Base-by-base conservation (phyloP, 2,888 invertebrate genomes). In the Malthinus flaveolus region DNA sequence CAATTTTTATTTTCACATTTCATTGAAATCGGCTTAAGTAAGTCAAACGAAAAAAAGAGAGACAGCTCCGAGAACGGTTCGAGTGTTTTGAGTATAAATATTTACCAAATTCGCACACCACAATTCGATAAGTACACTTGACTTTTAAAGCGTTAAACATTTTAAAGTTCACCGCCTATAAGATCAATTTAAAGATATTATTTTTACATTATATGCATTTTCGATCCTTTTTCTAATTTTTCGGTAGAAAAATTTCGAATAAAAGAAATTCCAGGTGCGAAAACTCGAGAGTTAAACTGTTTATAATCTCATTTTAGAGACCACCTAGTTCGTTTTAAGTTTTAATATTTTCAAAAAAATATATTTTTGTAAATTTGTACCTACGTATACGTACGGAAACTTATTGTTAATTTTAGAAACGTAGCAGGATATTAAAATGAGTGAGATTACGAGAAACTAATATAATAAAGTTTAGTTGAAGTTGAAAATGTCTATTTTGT, bases 161-260 rank as follows among this genome's bases (percentile, higher is more conserved):
- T 57, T 23, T 23, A 57, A 44, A 42, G 44, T 35, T 46, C 48
- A 32, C 54, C 48, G 52, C 54, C 44, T 35, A 23, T 23, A 23
- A 66, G 64, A 66, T 66, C 66, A 64, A 66, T 66, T 59, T 65
- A 57, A 54, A 60, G 64, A 64, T 66, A 65, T 56, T 56, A 56
- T 57, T 61, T 59, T 50, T 54, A 49, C 7, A 52, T 52, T 46
- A 23, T 23, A 23, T n/a, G n/a, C n/a, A n/a, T n/a, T n/a, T 39
- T 31, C 10, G 12, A 37, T 34, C 39, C 45, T 39, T 34, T 45
- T 56, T 62, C 48, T 56, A 64, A 66, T 63, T 63, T 65, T 62
- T 55, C 61, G 59, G 62, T 49, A 62, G 50, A 57, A 49, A 35
- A 45, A 37, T 37, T 61, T 34, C 51, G 49, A 35, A 59, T 59